These are phyloP conservation scores for Paragorgia papillata DNA, from an alignment of 92 coral and sea anemone genomes.

Conservation along the genomic window DNA sequence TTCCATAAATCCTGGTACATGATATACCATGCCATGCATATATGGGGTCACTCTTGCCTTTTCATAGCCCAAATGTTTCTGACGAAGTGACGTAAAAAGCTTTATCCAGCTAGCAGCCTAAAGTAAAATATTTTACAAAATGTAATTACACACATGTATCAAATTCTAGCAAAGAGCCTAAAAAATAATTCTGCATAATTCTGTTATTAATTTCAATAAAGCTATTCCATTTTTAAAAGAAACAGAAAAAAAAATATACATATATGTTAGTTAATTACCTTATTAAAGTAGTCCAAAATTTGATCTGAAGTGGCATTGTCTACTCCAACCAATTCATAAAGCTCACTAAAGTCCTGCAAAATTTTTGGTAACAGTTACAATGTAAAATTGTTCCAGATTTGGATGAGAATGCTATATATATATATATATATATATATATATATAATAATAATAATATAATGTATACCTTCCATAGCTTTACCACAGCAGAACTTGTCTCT, in stretches of 20 bases:
- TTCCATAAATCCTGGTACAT: slow-evolving; percentile 17
- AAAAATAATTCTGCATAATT: too few species aligned
- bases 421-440: too few species aligned
- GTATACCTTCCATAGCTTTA: slow-evolving; percentile 34
- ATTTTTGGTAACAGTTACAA: neutral
- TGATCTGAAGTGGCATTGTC: neutral
- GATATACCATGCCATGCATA: slow-evolving; percentile 1
- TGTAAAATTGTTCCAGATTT: neutral
- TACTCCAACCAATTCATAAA: neutral
- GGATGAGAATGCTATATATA: neutral
- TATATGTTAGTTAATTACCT: neutral
- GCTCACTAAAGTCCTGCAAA: slow-evolving; percentile 9
- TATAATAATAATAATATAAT: neutral
- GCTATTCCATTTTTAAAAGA: too few species aligned
- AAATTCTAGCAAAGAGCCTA: too few species aligned
- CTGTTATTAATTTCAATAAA: neutral
- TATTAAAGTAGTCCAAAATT: slow-evolving; percentile 9
- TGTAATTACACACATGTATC: too few species aligned
- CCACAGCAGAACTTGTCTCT: slow-evolving; percentile 12
- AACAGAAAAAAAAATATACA: too few species aligned
- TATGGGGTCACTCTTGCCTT: too few species aligned
- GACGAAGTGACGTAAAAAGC: neutral
- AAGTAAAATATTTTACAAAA: too few species aligned
- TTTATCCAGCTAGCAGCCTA: slow-evolving; percentile 17
- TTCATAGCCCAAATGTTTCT: neutral